Evolutionary conservation across 1,140 invertebrate genomes (phyloP).

Genomic region (Sitodiplosis mosellana): DNA sequence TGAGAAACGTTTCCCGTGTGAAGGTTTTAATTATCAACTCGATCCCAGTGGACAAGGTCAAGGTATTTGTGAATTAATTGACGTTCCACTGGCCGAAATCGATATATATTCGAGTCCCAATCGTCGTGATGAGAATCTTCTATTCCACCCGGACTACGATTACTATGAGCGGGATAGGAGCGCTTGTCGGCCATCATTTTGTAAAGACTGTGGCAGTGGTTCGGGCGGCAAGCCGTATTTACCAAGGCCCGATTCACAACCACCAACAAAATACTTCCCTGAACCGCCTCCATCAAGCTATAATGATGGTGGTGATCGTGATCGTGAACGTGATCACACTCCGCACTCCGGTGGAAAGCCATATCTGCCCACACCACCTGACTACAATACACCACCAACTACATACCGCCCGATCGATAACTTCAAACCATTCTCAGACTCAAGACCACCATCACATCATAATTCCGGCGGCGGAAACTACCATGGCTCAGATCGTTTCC

Average conservation of each 20-base stretch:
- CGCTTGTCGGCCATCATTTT: slow-evolving; percentile 20
- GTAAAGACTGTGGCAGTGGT: slow-evolving; percentile 16
- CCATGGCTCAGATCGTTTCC: background rate
- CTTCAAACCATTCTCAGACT: slow-evolving; percentile 7
- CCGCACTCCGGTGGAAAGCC: background rate
- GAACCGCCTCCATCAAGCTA: too few species aligned
- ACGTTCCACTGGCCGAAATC: slow-evolving; percentile 41
- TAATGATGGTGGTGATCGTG: slow-evolving; percentile 5
- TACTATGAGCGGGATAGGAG: slow-evolving; percentile 55
- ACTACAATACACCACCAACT: background rate
- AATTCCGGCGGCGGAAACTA: too few species aligned
- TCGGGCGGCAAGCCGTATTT: slow-evolving; percentile 7
- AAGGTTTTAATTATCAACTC: slow-evolving; percentile 61
- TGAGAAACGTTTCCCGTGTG: slow-evolving; percentile 52
- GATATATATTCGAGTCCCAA: slow-evolving; percentile 29
- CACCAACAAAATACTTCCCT: too few species aligned
- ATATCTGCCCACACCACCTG: background rate
- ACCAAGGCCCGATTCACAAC: too few species aligned
- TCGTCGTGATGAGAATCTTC: slow-evolving; percentile 17
- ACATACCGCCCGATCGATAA: background rate
- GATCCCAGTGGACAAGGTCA: slow-evolving; percentile 39
- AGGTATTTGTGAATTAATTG: slow-evolving; percentile 52
- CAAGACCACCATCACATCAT: background rate
- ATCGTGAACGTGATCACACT: background rate
- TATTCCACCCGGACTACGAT: slow-evolving; percentile 48